Percentiles rank a stretch among this genome's conserved stretches.
These are phyloP conservation scores for Phyllotreta striolata DNA, from an alignment of 2,888 invertebrate species.

Conservation along the genomic window DNA sequence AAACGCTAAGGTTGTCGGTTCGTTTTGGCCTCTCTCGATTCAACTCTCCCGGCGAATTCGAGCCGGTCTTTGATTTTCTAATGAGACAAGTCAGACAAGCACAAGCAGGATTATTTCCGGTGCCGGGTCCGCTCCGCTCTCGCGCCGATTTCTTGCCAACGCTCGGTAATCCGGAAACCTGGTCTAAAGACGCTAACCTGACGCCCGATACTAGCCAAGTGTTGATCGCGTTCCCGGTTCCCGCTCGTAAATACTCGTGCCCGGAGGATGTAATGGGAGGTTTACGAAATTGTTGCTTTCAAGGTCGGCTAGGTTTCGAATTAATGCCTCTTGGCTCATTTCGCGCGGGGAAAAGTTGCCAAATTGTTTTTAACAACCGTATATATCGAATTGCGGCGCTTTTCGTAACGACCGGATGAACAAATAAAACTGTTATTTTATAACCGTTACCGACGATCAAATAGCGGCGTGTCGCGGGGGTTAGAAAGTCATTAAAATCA, in stretches of 20 bases:
- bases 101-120: slow-evolving; percentile 54
- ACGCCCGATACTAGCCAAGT: slow-evolving; percentile 34
- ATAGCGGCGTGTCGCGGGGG: too few species aligned
- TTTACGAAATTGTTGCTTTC: slow-evolving; percentile 14
- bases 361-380: too few species aligned
- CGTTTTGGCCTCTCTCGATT: too few species aligned
- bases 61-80: slow-evolving; percentile 57
- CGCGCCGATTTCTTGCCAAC: slow-evolving; percentile 50
- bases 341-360: too few species aligned
- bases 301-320: too few species aligned
- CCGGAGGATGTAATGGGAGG: slow-evolving; percentile 22
- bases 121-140: slow-evolving; percentile 46
- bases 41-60: slow-evolving; percentile 43
- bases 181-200: slow-evolving; percentile 36
- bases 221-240: slow-evolving; percentile 40
- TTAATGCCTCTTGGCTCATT: too few species aligned
- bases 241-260: slow-evolving; percentile 22
- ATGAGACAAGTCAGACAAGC: slow-evolving; percentile 58
- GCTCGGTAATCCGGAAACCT: slow-evolving; percentile 38
- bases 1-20: too few species aligned
- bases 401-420: too few species aligned
- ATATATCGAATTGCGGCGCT: too few species aligned
- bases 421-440: too few species aligned
- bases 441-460: too few species aligned
- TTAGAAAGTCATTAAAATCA: too few species aligned